Evolutionary conservation across 1,140 invertebrate genomes (phyloP).

Genomic region (Cylas formicarius): DNA sequence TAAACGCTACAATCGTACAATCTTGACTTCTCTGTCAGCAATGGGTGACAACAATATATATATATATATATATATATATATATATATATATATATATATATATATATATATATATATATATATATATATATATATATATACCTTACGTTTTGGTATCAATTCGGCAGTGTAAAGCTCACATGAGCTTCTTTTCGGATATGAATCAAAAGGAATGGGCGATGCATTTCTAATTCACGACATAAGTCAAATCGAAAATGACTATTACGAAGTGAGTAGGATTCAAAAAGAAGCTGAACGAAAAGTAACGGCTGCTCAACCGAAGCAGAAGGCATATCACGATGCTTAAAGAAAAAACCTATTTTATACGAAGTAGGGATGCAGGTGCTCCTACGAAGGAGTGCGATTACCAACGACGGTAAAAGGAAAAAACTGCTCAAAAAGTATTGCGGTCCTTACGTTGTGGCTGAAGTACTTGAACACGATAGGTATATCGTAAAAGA

Average conservation of each 20-base stretch:
- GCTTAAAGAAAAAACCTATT: slow-evolving; percentile 1
- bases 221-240: slow-evolving; percentile 3
- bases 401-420: slow-evolving; percentile 15
- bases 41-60: background rate
- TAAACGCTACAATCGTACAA: slow-evolving; percentile 21
- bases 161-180: slow-evolving; percentile 7
- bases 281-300: slow-evolving; percentile 1
- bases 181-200: slow-evolving; percentile 10
- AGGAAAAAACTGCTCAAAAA: slow-evolving; percentile 23
- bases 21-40: slow-evolving; percentile 9
- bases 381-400: slow-evolving; percentile 11
- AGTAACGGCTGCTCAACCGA: background rate
- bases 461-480: slow-evolving; percentile 24
- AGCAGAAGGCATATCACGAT: slow-evolving; percentile 14
- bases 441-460: slow-evolving; percentile 27
- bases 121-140: no score
- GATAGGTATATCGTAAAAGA: slow-evolving; percentile 26
- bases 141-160: slow-evolving; percentile 5
- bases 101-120: no score
- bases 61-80: no score
- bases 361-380: slow-evolving; percentile 12
- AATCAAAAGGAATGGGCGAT: slow-evolving; percentile 7
- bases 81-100: no score
- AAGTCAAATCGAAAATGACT: background rate
- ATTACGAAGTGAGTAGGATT: background rate